Evolutionary conservation across 2,888 invertebrate species (phyloP).

Genomic region (Oeneis ivallda): DNA sequence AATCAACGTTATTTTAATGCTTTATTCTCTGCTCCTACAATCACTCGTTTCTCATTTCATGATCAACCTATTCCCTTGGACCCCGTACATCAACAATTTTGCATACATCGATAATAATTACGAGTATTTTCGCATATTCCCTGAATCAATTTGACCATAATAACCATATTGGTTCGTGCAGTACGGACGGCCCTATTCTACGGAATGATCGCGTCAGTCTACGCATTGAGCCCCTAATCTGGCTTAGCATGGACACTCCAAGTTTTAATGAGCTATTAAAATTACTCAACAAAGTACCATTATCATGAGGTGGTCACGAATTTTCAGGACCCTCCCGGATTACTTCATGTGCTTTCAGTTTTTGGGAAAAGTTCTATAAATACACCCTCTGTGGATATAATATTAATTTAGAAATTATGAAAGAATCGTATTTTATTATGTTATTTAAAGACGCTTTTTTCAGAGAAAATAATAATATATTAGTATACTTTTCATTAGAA

Average conservation of each 20-base stretch:
- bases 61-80: no score
- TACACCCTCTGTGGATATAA: not conserved
- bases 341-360: conserved; percentile 26
- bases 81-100: no score
- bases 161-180: not conserved
- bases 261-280: conserved; percentile 45
- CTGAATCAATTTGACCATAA: no score
- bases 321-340: conserved; percentile 33
- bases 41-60: no score
- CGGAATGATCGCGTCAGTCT: not conserved
- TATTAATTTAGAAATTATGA: not conserved
- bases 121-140: no score
- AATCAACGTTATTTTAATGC: no score
- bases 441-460: no score
- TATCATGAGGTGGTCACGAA: conserved; percentile 34
- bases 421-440: not conserved
- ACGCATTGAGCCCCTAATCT: conserved; percentile 17
- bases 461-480: not conserved
- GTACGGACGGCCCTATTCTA: not conserved
- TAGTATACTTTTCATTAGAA: not conserved
- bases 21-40: no score
- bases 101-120: no score
- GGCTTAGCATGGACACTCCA: conserved; percentile 25
- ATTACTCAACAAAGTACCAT: conserved; percentile 38
- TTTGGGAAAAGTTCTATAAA: not conserved